Base-by-base conservation (phyloP, 2,113 vertebrate genomes). In the Elephantulus edwardii region DNA sequence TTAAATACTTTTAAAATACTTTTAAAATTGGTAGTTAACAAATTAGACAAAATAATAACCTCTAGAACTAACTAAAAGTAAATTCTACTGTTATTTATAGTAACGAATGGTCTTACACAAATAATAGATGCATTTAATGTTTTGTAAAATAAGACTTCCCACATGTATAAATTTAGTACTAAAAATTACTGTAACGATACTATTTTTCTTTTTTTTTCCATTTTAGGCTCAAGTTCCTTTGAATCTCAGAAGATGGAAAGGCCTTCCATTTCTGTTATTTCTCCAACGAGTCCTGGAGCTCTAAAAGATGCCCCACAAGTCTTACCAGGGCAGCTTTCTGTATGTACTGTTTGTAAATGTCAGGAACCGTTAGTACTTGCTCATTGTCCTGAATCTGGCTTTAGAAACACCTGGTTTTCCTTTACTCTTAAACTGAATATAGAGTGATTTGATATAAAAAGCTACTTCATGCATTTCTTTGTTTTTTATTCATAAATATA, bases 211-310 rank as follows among this genome's bases (percentile, higher is more conserved):
- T 86, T 92, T 95, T 76, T 64, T 17, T 28, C 95, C 46, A 42
- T 94, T 96, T 97, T 97, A 97, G 99, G 99, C 97, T 99, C 99
- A 64, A 99, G 99, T 97, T 99, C 99, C 90, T 99, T 99, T 97
- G 99, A 99, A 97, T 99, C 99, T 84, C 99, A 99, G 97, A 99
- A 99, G 97, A 99, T 99, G 99, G 99, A 99, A 78, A 98, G 98
- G 76, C 99, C 99, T 86, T 99, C 99, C n/a, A 99, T 99, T 97
- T 99, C 99, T 77, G 98, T 99, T 95, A 99, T 99, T 98, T 99
- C 99, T 94, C 99, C 99, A 0, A 99, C 99, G 64, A 99, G 99
- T 96, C 99, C 99, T 22, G 99, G 99, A 96, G 98, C 98, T 52
- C 98, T 99, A 44, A 98, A 98, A 96, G 99, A 99, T 94, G 98